Evolutionary conservation across 2,888 invertebrate species (phyloP), one percentile per base, ranked within the genome.

Genomic region (Agrochola lychnidis): DNA sequence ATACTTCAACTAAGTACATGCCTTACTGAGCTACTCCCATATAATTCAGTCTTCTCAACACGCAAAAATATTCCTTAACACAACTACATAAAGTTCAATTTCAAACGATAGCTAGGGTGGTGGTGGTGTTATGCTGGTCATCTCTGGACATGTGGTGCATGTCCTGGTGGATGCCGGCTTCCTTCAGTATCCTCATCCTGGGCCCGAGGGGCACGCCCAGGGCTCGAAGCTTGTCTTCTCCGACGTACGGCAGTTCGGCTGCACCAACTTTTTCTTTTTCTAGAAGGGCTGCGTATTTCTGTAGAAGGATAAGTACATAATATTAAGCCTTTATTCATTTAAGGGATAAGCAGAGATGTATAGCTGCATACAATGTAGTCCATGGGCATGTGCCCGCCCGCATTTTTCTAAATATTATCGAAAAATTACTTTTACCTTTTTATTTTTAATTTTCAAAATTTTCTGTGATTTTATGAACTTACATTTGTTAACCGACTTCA

Each of bases 121-220:
- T 97, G 36, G 97, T 95, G 12, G 96, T 96, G 51, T 93, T 95
- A 40, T 95, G 94, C 9, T 90, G 92, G 77, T 95, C 95, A 51
- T 95, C 95, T 59, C 95, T 90, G 2, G 93, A 86, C 89, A 97
- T 79, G 94, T 97, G 90, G 94, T 97, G 95, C 92, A 97, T 83
- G 91, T 97, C 94, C 76, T 94, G 95, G 76, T 95, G 96, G 91
- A 97, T 92, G 96, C 98, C 96, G 90, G 98, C 98, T 93, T 99
- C 99, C 94, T 99, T 98, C 81, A 99, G 97, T 89, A 99, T 99
- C 90, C 99, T 97, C 91, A 99, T 97, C 83, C 99, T 95, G 3
- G 99, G 99, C 16, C 99, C 99, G 89, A 99, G 96, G 0, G 99
- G 99, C n/a, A 99, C 98, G 0, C 99, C 99, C 91, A 99, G 97